Percentiles rank a stretch among this genome's conserved stretches.
Conservation (phyloP, 2,797 vertebrate species). For the Gallinago nigripennis region DNA sequence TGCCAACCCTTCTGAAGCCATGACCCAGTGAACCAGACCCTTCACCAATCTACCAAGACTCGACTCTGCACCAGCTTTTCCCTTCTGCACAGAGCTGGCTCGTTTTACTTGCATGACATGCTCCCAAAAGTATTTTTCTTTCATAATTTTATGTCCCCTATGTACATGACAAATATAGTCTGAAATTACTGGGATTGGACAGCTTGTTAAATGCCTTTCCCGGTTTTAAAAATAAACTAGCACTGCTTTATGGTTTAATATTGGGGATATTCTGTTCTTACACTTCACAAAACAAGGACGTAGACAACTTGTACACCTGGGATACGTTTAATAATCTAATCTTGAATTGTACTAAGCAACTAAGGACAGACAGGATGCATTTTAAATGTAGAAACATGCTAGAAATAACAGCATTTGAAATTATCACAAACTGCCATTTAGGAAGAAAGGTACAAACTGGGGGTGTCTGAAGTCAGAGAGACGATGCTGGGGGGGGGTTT, state of each 20-base stretch:
- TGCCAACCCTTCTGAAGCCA: not conserved
- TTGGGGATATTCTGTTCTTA: not conserved
- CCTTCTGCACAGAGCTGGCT: not conserved
- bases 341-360: not conserved
- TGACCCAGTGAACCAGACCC: not conserved
- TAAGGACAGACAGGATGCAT: not conserved
- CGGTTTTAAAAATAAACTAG: not conserved
- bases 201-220: not conserved
- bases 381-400: not conserved
- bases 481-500: not conserved
- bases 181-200: not conserved
- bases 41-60: not conserved
- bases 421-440: not conserved
- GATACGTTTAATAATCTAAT: not conserved
- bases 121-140: not conserved
- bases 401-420: not conserved
- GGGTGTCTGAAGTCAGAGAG: not conserved
- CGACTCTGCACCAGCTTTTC: accelerated
- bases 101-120: not conserved
- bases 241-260: not conserved
- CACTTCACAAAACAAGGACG: not conserved
- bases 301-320: not conserved
- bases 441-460: not conserved
- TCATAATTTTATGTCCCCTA: not conserved
- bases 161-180: not conserved